phyloP scores from a whole-genome alignment of 2,888 invertebrate species.

The Aleiodes alternator region DNA sequence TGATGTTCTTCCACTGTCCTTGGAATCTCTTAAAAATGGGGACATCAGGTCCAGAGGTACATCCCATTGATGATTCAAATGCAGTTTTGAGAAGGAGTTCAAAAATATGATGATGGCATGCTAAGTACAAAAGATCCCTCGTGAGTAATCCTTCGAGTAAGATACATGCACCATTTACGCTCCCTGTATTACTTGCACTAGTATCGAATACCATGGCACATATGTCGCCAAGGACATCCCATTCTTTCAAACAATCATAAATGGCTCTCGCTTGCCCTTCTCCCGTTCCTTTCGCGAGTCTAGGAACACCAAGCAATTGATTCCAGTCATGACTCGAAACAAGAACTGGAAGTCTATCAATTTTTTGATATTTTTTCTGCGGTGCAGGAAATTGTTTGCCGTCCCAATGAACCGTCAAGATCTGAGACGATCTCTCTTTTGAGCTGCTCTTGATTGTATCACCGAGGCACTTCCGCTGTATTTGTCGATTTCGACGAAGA shows the following conservation, averaged over 20 bases:
- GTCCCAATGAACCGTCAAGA: slow-evolving; percentile 8
- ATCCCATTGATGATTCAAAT: too few species aligned
- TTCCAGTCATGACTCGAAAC: slow-evolving; percentile 8
- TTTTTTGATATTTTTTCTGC: not conserved
- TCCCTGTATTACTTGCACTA: too few species aligned
- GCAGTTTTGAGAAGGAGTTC: too few species aligned
- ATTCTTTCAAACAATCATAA: not conserved
- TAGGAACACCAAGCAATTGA: slow-evolving; percentile 2
- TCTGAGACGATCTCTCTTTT: not conserved
- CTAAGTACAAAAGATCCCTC: too few species aligned
- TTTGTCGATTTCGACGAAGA: slow-evolving; percentile 3
- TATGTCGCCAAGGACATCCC: too few species aligned
- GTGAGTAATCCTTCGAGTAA: too few species aligned
- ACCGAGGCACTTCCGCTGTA: not conserved
- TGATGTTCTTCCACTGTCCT: too few species aligned
- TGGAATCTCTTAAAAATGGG: too few species aligned
- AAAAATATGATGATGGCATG: too few species aligned
- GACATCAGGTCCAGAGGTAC: too few species aligned
- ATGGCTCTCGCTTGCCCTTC: not conserved
- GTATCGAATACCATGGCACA: too few species aligned
- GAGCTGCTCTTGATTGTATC: too few species aligned
- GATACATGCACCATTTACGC: not conserved
- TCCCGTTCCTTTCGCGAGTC: not conserved
- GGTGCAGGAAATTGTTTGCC: not conserved
- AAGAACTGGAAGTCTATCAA: slow-evolving; percentile 1